These are phyloP conservation scores for Argya squamiceps DNA, from an alignment of 2,797 vertebrate species.

Conservation along the genomic window DNA sequence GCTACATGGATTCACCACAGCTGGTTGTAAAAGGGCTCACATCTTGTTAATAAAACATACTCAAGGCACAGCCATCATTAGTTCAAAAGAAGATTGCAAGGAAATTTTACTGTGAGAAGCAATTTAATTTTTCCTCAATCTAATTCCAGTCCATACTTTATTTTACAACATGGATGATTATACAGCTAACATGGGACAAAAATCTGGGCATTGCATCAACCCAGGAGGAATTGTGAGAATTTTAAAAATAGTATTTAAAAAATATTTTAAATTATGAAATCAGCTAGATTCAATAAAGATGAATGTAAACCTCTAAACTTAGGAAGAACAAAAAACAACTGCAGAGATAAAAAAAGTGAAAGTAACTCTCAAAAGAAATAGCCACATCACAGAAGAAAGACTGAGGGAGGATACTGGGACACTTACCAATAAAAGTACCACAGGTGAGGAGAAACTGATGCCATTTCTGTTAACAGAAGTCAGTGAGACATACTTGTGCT, in stretches of 20 bases:
- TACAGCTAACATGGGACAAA: neutral
- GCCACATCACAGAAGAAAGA: neutral
- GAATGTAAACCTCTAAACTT: neutral
- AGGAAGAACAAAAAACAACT: neutral
- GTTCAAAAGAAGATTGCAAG: neutral
- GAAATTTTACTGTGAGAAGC: neutral
- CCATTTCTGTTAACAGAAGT: neutral
- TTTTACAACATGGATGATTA: neutral
- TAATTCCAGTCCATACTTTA: neutral
- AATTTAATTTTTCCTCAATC: neutral
- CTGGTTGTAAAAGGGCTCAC: neutral
- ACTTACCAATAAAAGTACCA: neutral
- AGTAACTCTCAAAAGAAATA: neutral
- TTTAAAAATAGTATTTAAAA: neutral
- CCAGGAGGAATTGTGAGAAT: neutral
- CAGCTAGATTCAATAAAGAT: neutral
- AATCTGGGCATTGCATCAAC: neutral
- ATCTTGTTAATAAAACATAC: neutral
- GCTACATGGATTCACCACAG: neutral
- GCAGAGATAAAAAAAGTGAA: neutral
- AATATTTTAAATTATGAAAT: neutral
- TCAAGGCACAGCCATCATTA: neutral
- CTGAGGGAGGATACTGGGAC: neutral
- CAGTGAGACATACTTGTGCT: neutral
- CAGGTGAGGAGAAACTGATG: neutral